A percentile compares a stretch with the other conserved stretches of the same genome.
These are phyloP conservation scores for Delphinus delphis DNA, from an alignment of 2,113 vertebrate species.

Conservation along the genomic window DNA sequence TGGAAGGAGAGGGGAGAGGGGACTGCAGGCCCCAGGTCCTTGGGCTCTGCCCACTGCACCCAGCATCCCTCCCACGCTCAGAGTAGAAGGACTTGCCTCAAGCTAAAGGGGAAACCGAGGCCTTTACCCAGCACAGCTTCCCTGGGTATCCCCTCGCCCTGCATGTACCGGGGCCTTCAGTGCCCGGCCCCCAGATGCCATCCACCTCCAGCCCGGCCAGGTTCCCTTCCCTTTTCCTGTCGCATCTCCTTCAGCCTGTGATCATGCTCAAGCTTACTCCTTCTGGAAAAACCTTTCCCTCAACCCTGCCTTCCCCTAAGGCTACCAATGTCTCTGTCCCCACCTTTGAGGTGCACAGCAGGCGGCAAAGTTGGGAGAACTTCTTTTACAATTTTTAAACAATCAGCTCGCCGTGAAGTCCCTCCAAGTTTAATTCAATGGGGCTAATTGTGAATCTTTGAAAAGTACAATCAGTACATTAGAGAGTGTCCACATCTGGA, in stretches of 20 bases:
- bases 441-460: background rate
- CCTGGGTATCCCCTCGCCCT: background rate
- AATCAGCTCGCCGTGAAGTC: background rate
- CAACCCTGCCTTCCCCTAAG: background rate
- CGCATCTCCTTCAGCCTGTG: background rate
- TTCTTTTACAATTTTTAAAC: background rate
- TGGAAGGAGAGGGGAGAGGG: background rate
- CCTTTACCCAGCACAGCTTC: accelerated
- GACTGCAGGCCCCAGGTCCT: background rate
- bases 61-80: background rate
- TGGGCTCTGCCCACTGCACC: background rate
- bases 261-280: background rate
- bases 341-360: accelerated
- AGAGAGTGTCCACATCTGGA: background rate
- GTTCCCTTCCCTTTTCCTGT: background rate
- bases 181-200: background rate
- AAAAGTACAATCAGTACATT: background rate
- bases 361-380: background rate
- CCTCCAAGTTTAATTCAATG: background rate
- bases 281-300: background rate
- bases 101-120: background rate
- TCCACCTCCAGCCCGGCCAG: background rate
- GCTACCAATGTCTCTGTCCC: background rate
- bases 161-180: background rate
- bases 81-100: background rate